phyloP scores from a whole-genome alignment of 2,797 vertebrate species.

The Amblyopsis hoosieri region DNA sequence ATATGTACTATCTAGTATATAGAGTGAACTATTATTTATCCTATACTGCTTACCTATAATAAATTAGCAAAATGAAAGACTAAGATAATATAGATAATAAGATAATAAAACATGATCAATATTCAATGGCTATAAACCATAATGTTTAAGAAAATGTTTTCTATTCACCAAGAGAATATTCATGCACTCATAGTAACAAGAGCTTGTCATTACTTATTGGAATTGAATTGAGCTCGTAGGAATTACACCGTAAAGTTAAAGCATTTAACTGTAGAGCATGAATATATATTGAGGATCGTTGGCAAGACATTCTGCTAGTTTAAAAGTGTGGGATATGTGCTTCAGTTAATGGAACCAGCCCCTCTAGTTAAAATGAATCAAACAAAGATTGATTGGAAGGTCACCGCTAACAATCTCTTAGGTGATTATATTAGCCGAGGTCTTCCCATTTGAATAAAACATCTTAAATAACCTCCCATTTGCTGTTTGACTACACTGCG shows the following conservation, averaged over 20 bases:
- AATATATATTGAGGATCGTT: slow-evolving; percentile 41
- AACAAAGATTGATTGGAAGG: slow-evolving; percentile 68
- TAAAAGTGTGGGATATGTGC: slow-evolving; percentile 41
- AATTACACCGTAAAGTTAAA: slow-evolving; percentile 15
- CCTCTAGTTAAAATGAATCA: slow-evolving; percentile 68
- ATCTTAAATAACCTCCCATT: slow-evolving; percentile 75
- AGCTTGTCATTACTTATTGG: neutral
- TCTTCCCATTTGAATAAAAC: slow-evolving; percentile 80
- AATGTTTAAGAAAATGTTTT: neutral
- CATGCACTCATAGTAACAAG: neutral
- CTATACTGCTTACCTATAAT: too few species aligned
- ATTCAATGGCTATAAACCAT: too few species aligned
- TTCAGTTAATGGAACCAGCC: slow-evolving; percentile 67
- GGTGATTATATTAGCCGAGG: slow-evolving; percentile 75
- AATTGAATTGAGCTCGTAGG: slow-evolving; percentile 5
- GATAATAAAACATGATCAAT: too few species aligned
- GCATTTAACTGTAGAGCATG: slow-evolving; percentile 13
- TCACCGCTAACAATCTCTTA: slow-evolving; percentile 62
- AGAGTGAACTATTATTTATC: neutral
- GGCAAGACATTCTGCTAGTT: slow-evolving; percentile 25
- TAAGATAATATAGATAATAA: too few species aligned
- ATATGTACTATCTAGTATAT: neutral
- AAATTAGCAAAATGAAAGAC: too few species aligned
- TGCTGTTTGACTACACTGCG: slow-evolving; percentile 77
- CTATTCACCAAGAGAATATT: neutral